Evolutionary conservation across 2,888 invertebrate species (phyloP).

Genomic region (Bugula neritina): DNA sequence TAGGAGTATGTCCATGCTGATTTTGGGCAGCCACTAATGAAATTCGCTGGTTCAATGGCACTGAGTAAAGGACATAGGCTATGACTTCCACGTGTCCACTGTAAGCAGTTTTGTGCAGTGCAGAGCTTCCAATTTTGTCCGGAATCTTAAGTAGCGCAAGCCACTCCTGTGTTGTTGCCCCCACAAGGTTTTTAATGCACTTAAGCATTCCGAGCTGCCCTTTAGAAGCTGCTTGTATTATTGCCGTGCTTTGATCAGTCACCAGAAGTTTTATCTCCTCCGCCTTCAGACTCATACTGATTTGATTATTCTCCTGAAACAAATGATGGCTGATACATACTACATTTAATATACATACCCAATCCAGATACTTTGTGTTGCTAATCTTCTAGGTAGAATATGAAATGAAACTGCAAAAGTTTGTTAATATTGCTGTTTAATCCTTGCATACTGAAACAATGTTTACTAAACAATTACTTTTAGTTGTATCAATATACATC

Average conservation of each 20-base stretch:
- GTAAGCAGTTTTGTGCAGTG: neutral
- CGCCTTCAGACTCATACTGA: neutral
- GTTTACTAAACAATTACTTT: too few relatives aligned
- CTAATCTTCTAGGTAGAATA: too few relatives aligned
- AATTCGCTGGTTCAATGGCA: neutral
- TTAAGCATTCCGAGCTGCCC: neutral
- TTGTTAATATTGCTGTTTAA: too few relatives aligned
- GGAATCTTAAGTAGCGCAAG: neutral
- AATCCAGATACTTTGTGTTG: too few relatives aligned
- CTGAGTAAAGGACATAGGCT: neutral
- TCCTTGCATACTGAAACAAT: too few relatives aligned
- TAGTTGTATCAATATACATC: too few relatives aligned
- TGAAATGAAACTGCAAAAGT: too few relatives aligned
- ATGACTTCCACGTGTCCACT: neutral
- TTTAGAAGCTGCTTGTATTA: neutral
- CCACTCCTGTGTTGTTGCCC: neutral
- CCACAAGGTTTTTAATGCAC: neutral
- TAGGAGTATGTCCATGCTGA: neutral
- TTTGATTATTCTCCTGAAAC: too few relatives aligned
- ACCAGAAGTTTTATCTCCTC: neutral
- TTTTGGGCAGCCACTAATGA: neutral
- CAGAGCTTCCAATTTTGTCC: neutral
- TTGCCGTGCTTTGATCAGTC: neutral
- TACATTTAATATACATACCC: too few relatives aligned
- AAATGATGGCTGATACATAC: too few relatives aligned